Percentiles rank a stretch among this genome's conserved stretches.
Conservation (phyloP, 2,113 vertebrate genomes). For the Cyanoderma ruficeps region DNA sequence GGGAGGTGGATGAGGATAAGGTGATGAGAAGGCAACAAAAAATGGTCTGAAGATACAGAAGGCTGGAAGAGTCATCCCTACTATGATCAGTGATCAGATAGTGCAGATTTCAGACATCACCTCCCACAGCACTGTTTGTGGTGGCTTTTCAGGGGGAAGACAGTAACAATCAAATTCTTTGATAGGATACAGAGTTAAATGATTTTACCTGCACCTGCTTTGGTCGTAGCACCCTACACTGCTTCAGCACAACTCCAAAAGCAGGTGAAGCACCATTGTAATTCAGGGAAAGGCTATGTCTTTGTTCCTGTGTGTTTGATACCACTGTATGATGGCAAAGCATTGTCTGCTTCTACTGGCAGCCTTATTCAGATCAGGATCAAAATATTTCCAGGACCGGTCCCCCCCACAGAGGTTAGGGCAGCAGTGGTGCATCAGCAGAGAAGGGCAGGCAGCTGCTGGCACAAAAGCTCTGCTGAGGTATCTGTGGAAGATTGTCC, state of each 20-base stretch:
- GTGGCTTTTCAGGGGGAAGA: background rate
- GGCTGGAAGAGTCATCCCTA: background rate
- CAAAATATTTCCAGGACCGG: background rate
- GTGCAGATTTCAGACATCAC: background rate
- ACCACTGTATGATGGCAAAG: background rate
- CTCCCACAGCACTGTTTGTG: background rate
- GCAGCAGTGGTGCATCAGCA: background rate
- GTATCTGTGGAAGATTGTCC: rapidly evolving
- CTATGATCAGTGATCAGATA: background rate
- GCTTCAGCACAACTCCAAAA: background rate
- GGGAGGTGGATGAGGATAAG: background rate
- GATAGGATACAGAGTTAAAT: background rate
- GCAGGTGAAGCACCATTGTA: background rate
- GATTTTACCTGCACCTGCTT: background rate
- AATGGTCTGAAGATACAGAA: background rate
- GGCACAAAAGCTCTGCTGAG: background rate
- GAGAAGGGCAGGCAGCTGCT: background rate
- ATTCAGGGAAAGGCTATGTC: background rate
- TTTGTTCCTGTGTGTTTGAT: rapidly evolving
- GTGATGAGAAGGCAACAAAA: background rate
- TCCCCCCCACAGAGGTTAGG: background rate
- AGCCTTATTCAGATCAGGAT: background rate
- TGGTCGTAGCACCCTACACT: rapidly evolving
- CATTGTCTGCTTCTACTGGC: background rate
- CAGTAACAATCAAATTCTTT: background rate